Evolutionary conservation across 2,888 invertebrate species (phyloP).

Genomic region (Trimorus sp.): DNA sequence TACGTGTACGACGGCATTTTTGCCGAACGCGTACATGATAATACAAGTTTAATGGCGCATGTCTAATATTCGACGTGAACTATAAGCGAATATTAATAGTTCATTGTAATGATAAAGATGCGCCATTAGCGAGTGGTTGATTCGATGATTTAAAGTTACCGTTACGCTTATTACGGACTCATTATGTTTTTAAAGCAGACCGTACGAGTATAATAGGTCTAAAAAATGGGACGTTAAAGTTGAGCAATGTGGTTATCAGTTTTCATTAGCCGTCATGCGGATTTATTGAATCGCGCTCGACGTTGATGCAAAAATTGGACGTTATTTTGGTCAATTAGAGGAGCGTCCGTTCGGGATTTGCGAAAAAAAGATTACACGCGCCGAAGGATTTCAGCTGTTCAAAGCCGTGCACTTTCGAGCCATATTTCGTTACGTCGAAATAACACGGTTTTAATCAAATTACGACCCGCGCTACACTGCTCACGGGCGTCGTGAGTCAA

Average conservation of each 20-base stretch:
- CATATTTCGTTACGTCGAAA: too few species aligned
- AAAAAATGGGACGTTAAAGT: conserved; percentile 10
- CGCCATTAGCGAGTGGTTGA: conserved; percentile 38
- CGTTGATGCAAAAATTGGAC: too few species aligned
- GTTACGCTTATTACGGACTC: conserved; percentile 36
- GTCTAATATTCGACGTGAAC: conserved; percentile 33
- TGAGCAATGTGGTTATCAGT: conserved; percentile 10
- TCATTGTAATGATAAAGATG: conserved; percentile 49
- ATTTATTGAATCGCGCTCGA: too few species aligned
- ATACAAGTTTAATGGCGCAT: conserved; percentile 41
- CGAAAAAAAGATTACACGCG: too few species aligned
- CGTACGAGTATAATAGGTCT: neutral
- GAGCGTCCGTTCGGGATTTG: too few species aligned
- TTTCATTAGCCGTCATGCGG: conserved; percentile 6
- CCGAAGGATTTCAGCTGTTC: too few species aligned
- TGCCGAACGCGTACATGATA: conserved; percentile 23
- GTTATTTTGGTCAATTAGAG: too few species aligned
- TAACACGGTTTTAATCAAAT: too few species aligned
- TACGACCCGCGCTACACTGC: too few species aligned
- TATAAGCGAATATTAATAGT: conserved; percentile 44
- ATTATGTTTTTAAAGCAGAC: conserved; percentile 19
- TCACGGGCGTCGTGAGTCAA: too few species aligned
- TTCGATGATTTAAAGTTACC: conserved; percentile 49
- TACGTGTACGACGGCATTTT: conserved; percentile 7
- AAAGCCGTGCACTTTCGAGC: too few species aligned